Evolutionary conservation across 2,113 vertebrate genomes (phyloP).

Genomic region (Zapornia atra): DNA sequence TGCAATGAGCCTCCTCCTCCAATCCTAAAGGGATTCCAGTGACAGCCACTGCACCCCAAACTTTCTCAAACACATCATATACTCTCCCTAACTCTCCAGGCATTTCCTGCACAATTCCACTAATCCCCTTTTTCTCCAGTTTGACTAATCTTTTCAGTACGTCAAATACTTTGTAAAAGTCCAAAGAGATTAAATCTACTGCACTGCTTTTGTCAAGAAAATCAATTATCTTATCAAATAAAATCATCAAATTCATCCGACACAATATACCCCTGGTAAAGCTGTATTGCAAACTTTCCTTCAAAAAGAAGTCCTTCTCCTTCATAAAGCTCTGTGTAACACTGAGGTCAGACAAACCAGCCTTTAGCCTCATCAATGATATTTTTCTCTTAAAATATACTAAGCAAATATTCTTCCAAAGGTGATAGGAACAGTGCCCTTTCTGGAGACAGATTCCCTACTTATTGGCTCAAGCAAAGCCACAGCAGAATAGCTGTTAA

Average conservation of each 20-base stretch:
- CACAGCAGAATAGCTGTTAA: not conserved
- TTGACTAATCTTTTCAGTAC: not conserved
- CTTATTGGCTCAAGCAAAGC: not conserved
- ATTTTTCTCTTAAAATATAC: not conserved
- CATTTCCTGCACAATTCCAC: not conserved
- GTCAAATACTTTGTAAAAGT: not conserved
- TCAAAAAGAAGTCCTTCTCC: not conserved
- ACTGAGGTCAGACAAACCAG: not conserved
- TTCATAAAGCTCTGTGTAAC: not conserved
- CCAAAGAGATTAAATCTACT: conserved; percentile 45
- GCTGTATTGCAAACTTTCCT: not conserved
- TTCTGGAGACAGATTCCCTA: not conserved
- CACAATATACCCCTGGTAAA: not conserved
- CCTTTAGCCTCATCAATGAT: not conserved
- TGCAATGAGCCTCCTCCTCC: not conserved
- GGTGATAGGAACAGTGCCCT: not conserved
- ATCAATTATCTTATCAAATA: conserved; percentile 46
- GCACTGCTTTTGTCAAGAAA: conserved; percentile 15
- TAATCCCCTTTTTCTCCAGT: not conserved
- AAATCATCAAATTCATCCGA: conserved; percentile 11
- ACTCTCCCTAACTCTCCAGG: not conserved
- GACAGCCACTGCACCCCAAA: not conserved
- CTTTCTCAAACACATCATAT: not conserved
- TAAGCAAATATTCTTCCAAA: not conserved
- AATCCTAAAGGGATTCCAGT: not conserved